Evolutionary conservation across 1,140 invertebrate species (phyloP).

Genomic region (Drosophila truncata): DNA sequence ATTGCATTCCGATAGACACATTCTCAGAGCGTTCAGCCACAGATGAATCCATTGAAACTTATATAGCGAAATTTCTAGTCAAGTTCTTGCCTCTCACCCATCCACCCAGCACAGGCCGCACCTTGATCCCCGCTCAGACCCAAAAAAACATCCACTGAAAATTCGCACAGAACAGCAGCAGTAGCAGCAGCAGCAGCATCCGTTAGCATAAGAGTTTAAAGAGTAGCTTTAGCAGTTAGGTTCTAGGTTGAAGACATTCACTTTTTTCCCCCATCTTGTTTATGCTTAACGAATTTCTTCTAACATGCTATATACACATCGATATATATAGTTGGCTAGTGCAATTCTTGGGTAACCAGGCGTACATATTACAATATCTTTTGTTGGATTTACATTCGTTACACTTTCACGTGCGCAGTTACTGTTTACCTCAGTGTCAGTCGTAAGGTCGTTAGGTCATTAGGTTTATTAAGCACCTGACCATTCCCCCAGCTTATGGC

Average conservation of each 20-base stretch:
- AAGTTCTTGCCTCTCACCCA: constrained; percentile 74
- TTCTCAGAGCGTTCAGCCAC: constrained; percentile 19
- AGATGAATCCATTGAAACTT: constrained; percentile 47
- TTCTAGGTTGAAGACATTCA: constrained; percentile 38
- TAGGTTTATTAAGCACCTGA: constrained; percentile 44
- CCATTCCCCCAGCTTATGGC: constrained; percentile 9
- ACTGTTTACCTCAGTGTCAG: constrained; percentile 66
- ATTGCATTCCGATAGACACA: constrained; percentile 40
- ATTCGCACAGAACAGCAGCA: constrained; percentile 48
- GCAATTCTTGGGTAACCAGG: constrained; percentile 56
- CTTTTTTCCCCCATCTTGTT: constrained; percentile 32
- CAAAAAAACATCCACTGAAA: constrained; percentile 45
- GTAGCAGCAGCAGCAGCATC: constrained; percentile 23
- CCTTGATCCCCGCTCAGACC: constrained; percentile 12
- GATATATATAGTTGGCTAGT: constrained; percentile 47
- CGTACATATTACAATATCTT: constrained; percentile 46
- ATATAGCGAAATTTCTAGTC: constrained; percentile 82
- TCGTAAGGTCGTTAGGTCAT: constrained; percentile 55
- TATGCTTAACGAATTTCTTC: constrained; percentile 65
- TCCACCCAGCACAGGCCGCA: constrained; percentile 38
- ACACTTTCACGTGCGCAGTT: constrained; percentile 27
- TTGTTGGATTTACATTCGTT: constrained; percentile 56
- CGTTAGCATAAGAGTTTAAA: constrained; percentile 29
- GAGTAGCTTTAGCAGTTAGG: constrained; percentile 48
- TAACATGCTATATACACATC: constrained; percentile 19